Conservation (phyloP, 2,888 invertebrate species). For the Stenolophus ochropezus region DNA sequence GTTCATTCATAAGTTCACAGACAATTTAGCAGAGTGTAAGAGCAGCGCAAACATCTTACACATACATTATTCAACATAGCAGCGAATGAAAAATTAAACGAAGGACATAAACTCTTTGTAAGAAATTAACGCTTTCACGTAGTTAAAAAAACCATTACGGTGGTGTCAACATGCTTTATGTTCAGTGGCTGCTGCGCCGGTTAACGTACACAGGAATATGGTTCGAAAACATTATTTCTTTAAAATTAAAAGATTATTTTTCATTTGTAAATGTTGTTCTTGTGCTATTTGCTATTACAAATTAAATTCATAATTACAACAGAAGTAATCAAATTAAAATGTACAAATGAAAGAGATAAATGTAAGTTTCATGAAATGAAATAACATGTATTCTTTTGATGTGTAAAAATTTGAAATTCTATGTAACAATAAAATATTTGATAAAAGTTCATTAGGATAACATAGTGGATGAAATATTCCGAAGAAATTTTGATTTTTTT, state of each 20-base stretch:
- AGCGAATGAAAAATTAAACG: conserved; percentile 37
- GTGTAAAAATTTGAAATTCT: too few relatives aligned
- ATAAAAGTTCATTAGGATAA: not conserved
- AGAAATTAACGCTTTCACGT: conserved; percentile 25
- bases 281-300: too few relatives aligned
- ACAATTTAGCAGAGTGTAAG: conserved; percentile 22
- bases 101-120: conserved; percentile 23
- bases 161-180: not conserved
- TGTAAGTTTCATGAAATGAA: too few relatives aligned
- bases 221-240: too few relatives aligned
- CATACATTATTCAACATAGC: conserved; percentile 42
- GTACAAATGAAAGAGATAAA: too few relatives aligned
- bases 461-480: not conserved
- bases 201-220: too few relatives aligned
- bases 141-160: conserved; percentile 25
- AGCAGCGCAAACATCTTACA: conserved; percentile 21
- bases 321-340: too few relatives aligned
- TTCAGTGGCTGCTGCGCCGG: conserved; percentile 9
- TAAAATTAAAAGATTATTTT: too few relatives aligned
- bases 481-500: conserved; percentile 10
- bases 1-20: conserved; percentile 31
- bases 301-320: too few relatives aligned
- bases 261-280: too few relatives aligned
- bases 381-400: too few relatives aligned
- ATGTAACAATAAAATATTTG: too few relatives aligned